Evolutionary conservation across 2,888 invertebrate species (phyloP).

Genomic region (Heteromyza rotundicornis): DNA sequence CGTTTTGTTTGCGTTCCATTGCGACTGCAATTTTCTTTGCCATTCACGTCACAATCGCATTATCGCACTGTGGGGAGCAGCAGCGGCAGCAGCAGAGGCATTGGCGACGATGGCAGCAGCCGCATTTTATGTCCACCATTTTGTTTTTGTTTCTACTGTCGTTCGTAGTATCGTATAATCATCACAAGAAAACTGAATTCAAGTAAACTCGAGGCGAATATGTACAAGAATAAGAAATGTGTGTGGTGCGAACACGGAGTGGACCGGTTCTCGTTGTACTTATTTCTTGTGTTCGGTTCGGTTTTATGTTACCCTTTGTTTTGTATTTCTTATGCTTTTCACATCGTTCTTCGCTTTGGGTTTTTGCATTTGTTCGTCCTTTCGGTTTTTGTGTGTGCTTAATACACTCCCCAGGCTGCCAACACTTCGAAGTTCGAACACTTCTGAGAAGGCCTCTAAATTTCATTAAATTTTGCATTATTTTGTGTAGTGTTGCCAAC

Average conservation of each 20-base stretch:
- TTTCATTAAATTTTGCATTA: no score
- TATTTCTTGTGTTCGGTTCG: no score
- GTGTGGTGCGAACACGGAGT: no score
- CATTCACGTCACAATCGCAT: slow-evolving; percentile 51
- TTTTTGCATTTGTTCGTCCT: background rate
- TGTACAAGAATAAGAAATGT: no score
- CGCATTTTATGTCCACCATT: slow-evolving; percentile 49
- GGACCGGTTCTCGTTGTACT: no score
- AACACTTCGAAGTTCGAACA: no score
- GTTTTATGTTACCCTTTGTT: background rate
- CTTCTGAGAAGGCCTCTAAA: no score
- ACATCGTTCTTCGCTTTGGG: background rate
- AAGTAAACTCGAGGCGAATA: no score
- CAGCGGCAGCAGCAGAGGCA: background rate
- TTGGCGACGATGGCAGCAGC: slow-evolving; percentile 15
- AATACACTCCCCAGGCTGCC: no score
- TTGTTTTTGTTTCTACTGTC: slow-evolving; percentile 50
- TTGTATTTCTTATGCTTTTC: background rate
- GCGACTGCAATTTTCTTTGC: slow-evolving; percentile 48
- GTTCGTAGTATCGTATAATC: slow-evolving; percentile 25
- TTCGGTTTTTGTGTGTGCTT: slow-evolving; percentile 3
- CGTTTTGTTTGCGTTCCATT: slow-evolving; percentile 6
- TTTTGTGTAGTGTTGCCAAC: no score
- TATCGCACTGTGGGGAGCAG: slow-evolving; percentile 31
- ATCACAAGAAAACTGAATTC: background rate